phyloP scores from a whole-genome alignment of 2,113 vertebrate genomes.

The Leuciscus idus region DNA sequence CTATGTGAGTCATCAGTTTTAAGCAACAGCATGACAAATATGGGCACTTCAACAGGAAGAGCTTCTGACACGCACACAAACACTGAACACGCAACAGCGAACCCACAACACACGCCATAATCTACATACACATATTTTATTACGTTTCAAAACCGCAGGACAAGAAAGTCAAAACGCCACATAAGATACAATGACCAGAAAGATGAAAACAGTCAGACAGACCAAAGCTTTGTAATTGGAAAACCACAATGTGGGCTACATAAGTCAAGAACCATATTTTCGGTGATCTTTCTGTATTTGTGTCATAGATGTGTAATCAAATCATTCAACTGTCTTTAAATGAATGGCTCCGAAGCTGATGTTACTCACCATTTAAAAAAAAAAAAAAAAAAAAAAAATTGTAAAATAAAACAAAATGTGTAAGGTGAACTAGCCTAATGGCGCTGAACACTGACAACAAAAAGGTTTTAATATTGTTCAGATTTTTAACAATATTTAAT shows the following conservation, averaged over 20 bases:
- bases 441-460: background rate
- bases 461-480: background rate
- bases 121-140: background rate
- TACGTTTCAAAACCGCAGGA: background rate
- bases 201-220: background rate
- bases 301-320: background rate
- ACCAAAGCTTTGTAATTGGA: background rate
- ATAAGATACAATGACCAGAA: background rate
- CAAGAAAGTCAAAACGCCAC: background rate
- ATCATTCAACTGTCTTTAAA: background rate
- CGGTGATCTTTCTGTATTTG: background rate
- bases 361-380: background rate
- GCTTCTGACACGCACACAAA: constrained; percentile 25
- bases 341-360: background rate
- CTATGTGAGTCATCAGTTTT: constrained; percentile 48
- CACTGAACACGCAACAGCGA: constrained; percentile 31
- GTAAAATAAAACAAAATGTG: background rate
- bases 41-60: constrained; percentile 49
- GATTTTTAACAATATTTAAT: background rate
- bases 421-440: background rate
- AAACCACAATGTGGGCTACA: background rate
- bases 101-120: background rate
- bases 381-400: background rate
- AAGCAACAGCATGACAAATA: constrained; percentile 47
- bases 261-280: background rate